Conservation (phyloP, 2,113 vertebrate species). For the Glaucidium brasilianum region DNA sequence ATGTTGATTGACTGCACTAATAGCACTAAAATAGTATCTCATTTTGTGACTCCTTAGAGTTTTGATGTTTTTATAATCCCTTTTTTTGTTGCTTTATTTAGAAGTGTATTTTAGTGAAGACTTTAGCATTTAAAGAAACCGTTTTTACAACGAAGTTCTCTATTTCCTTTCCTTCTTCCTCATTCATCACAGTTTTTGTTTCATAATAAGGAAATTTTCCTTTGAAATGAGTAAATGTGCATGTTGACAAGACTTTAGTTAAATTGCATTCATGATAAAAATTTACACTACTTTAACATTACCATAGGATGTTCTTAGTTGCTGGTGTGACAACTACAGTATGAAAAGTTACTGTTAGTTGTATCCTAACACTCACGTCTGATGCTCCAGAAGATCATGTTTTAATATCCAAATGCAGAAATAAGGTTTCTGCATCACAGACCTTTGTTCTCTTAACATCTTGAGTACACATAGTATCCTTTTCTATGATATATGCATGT, state of each 20-base stretch:
- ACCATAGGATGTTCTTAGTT: neutral
- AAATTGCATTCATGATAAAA: neutral
- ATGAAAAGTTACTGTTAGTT: neutral
- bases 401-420: neutral
- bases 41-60: neutral
- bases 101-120: neutral
- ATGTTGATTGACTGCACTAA: neutral
- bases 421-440: neutral
- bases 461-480: neutral
- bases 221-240: neutral
- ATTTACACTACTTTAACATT: neutral
- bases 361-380: neutral
- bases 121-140: neutral
- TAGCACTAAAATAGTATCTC: neutral
- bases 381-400: neutral
- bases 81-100: neutral
- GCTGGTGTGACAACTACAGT: neutral
- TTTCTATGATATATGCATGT: neutral
- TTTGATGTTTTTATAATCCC: neutral
- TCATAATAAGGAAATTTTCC: neutral
- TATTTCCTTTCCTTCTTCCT: neutral
- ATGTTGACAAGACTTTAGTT: neutral
- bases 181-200: neutral
- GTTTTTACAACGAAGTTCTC: neutral
- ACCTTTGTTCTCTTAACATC: neutral